Percentiles rank a stretch among this genome's conserved stretches.
These are phyloP conservation scores for Hanleya hanleyi DNA, from an alignment of 2,888 invertebrate genomes.

Conservation along the genomic window DNA sequence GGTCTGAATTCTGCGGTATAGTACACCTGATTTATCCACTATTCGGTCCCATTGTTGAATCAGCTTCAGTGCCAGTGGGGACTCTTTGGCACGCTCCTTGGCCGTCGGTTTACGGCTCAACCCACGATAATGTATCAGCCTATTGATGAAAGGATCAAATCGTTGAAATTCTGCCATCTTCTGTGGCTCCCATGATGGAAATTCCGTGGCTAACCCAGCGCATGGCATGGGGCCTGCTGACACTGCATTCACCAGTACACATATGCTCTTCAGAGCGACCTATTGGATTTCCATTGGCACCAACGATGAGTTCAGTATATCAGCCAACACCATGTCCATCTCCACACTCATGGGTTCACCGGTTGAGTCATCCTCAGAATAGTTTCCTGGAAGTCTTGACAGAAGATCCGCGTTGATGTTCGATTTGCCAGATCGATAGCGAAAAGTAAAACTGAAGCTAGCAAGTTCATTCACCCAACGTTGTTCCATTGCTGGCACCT, in stretches of 20 bases:
- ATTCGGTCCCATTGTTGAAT: neutral
- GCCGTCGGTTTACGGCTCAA: no score
- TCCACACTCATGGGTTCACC: neutral
- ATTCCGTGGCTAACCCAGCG: neutral
- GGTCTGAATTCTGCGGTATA: neutral
- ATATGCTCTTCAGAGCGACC: neutral
- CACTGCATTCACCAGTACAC: neutral
- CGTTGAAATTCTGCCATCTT: no score
- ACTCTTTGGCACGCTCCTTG: neutral
- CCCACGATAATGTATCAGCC: no score
- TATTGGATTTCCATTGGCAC: neutral
- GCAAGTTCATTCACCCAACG: slow-evolving; percentile 31
- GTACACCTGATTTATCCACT: neutral
- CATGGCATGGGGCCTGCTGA: neutral
- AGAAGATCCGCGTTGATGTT: slow-evolving; percentile 29
- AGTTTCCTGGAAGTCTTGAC: slow-evolving; percentile 14
- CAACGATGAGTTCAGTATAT: neutral
- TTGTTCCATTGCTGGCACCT: slow-evolving; percentile 30
- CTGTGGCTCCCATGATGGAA: neutral
- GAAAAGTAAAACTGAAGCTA: slow-evolving; percentile 19
- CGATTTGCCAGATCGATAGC: slow-evolving; percentile 19
- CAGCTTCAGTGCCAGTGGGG: neutral
- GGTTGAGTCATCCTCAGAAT: neutral
- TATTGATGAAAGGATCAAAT: no score
- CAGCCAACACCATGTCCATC: neutral